A percentile compares a stretch with the other conserved stretches of the same genome.
phyloP scores from a whole-genome alignment of 1,140 invertebrate genomes.

The Tetramorium simillimum region DNA sequence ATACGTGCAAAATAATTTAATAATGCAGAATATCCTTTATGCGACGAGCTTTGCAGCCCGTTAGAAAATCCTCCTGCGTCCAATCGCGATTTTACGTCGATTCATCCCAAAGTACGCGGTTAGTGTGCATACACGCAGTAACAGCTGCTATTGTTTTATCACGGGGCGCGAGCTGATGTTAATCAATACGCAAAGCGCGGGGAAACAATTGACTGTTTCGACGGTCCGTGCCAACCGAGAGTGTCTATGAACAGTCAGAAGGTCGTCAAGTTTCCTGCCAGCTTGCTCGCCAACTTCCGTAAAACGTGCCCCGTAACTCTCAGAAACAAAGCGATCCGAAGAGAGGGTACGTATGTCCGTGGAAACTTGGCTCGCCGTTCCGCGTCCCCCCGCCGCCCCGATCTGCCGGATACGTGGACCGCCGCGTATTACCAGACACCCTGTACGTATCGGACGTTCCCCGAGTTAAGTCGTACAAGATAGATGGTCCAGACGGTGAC shows the following conservation, averaged over 20 bases:
- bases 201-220: slow-evolving; percentile 1
- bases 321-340: slow-evolving; percentile 6
- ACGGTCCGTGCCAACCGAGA: neutral
- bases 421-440: slow-evolving; percentile 29
- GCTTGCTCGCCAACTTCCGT: neutral
- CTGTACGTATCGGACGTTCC: slow-evolving; percentile 54
- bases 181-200: neutral
- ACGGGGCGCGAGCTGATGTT: neutral
- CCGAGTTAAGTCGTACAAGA: slow-evolving; percentile 77
- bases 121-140: neutral
- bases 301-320: slow-evolving; percentile 20
- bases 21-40: neutral
- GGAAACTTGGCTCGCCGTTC: slow-evolving; percentile 6
- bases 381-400: neutral
- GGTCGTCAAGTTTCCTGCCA: neutral
- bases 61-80: neutral
- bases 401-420: neutral
- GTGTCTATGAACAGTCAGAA: slow-evolving; percentile 13
- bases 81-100: neutral
- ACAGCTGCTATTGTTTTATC: neutral
- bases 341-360: neutral
- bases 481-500: slow-evolving; percentile 75
- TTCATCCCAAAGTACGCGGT: neutral
- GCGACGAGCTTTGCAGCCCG: neutral
- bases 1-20: neutral